phyloP scores from a whole-genome alignment of 1,140 invertebrate species.

The Homalodisca vitripennis region DNA sequence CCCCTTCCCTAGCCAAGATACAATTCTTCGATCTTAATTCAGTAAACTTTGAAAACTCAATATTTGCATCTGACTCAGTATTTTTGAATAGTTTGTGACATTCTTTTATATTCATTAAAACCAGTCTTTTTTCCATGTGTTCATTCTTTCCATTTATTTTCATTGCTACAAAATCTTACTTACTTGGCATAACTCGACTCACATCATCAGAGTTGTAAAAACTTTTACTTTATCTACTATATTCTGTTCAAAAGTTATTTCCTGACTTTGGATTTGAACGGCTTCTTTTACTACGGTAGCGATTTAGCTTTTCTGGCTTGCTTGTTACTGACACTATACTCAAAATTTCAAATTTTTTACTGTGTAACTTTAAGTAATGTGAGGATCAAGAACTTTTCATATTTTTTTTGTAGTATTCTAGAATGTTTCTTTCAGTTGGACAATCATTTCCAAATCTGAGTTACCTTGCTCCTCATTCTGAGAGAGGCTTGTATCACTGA shows the following conservation, averaged over 20 bases:
- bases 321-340: constrained; percentile 5
- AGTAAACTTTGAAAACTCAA: constrained; percentile 38
- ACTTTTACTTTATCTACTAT: not conserved
- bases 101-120: constrained; percentile 39
- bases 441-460: not conserved
- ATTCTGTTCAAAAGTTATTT: constrained; percentile 7
- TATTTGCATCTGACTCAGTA: constrained; percentile 6
- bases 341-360: constrained; percentile 16
- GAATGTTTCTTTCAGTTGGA: constrained; percentile 9
- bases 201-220: constrained; percentile 19
- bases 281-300: not conserved
- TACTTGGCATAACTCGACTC: constrained; percentile 24
- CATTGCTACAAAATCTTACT: constrained; percentile 36
- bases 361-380: constrained; percentile 7
- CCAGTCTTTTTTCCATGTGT: constrained; percentile 34
- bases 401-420: constrained; percentile 13
- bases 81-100: constrained; percentile 30
- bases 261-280: constrained; percentile 2
- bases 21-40: constrained; percentile 36
- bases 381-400: constrained; percentile 5
- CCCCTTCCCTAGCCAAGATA: constrained; percentile 33
- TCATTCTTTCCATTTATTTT: constrained; percentile 34
- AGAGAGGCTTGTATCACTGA: not conserved
- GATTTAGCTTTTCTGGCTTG: not conserved
- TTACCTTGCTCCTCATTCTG: not conserved